Conservation (phyloP, 2,888 invertebrate species). For the Amaurobius ferox region DNA sequence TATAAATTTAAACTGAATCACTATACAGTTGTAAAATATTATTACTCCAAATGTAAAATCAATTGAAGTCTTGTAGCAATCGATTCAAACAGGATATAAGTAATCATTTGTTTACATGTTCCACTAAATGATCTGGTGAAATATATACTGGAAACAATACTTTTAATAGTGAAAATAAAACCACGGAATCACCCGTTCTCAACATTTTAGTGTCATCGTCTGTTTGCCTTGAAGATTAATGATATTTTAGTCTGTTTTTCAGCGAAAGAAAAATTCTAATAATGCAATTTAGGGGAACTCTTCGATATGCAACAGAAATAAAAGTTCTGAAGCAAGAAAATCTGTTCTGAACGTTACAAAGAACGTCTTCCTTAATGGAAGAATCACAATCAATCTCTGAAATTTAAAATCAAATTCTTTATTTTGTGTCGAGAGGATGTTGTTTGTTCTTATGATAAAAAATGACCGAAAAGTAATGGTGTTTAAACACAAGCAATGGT, state of each 20-base stretch:
- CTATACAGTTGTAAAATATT: too few relatives aligned
- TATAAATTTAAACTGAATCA: too few relatives aligned
- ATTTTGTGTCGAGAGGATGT: not conserved
- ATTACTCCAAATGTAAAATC: too few relatives aligned
- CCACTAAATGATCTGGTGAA: too few relatives aligned
- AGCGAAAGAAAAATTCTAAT: not conserved
- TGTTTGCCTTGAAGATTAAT: not conserved
- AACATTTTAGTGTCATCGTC: too few relatives aligned
- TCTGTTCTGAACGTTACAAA: not conserved
- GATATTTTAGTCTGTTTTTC: not conserved
- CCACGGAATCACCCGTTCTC: too few relatives aligned
- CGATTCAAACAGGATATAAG: too few relatives aligned
- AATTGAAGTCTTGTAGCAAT: too few relatives aligned
- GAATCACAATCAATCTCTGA: constrained; percentile 5
- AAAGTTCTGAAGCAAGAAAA: not conserved
- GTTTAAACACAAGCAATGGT: not conserved
- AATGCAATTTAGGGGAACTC: not conserved
- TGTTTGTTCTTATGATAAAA: not conserved
- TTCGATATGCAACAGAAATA: not conserved
- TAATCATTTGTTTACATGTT: too few relatives aligned
- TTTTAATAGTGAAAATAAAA: too few relatives aligned
- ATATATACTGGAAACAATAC: too few relatives aligned
- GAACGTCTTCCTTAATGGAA: not conserved
- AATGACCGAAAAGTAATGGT: not conserved
- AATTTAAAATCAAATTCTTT: constrained; percentile 5